Evolutionary conservation across 2,113 vertebrate genomes (phyloP).

Genomic region (Nanorana parkeri): DNA sequence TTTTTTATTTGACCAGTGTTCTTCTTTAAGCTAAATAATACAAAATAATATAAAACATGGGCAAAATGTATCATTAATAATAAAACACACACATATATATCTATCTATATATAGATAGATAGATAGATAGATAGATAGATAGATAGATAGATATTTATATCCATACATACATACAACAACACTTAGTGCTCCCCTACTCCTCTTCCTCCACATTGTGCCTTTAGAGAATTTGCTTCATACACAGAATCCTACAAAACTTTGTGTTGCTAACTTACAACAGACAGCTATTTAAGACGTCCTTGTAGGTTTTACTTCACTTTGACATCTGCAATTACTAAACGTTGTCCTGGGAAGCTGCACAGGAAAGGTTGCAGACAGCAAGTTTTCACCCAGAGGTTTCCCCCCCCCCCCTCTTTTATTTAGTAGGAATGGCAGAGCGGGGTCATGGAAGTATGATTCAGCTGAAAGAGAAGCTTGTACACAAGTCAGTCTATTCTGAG

Average conservation of each 20-base stretch:
- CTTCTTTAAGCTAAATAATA: too few relatives aligned
- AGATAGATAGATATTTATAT: too few relatives aligned
- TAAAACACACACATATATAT: too few relatives aligned
- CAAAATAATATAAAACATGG: too few relatives aligned
- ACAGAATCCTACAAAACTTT: conserved; percentile 34
- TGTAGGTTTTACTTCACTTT: conserved; percentile 49
- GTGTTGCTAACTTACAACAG: conserved; percentile 53
- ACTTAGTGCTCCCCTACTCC: background rate
- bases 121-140: too few relatives aligned
- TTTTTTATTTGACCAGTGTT: too few relatives aligned
- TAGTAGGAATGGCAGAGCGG: conserved; percentile 56
- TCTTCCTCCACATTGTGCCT: background rate
- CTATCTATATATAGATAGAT: too few relatives aligned
- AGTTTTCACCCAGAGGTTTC: conserved; percentile 53
- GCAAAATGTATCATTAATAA: too few relatives aligned
- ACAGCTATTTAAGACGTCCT: conserved; percentile 54
- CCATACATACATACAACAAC: background rate
- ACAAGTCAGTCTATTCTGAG: conserved; percentile 64
- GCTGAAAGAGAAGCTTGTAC: conserved; percentile 57
- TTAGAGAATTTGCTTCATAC: conserved; percentile 32
- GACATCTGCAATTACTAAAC: conserved; percentile 3
- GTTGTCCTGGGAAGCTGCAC: conserved; percentile 53
- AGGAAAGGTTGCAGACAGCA: conserved; percentile 47
- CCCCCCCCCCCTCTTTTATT: conserved; percentile 53
- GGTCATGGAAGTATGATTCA: conserved; percentile 68